Base-by-base conservation (phyloP, 2,113 vertebrate genomes). In the Cyprinodon variegatus region DNA sequence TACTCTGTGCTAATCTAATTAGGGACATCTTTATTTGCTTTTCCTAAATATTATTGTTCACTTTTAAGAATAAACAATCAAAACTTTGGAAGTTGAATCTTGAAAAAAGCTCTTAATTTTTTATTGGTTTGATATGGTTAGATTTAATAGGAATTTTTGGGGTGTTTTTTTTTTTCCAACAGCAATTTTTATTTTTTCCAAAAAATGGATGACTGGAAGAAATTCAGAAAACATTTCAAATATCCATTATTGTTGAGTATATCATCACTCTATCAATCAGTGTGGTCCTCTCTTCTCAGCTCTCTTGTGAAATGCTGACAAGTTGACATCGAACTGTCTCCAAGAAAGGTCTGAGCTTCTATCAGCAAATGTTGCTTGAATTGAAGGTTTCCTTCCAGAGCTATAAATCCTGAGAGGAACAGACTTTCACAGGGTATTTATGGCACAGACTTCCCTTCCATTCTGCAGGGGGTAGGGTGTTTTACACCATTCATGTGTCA, bases 361-460 rank as follows among this genome's bases (percentile, higher is more conserved):
- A 73, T 90, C 86, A 85, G 86, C 90, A 93, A 93, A 93, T 91
- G 91, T 82, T 82, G 86, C 88, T 90, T 89, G 84, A 81, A 71
- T 77, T 79, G 87, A 87, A 22, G 79, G 83, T 78, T 91, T 92
- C 81, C 87, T 88, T 61, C 83, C 65, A 85, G 66, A 29, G 86
- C 87, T 88, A 87, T 95, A 94, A 94, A 94, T 94, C 90, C 83
- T 84, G 78, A 77, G 81, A 85, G 86, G 87, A 90, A 92, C 90
- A 90, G 92, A 86, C 85, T 87, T 86, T 89, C 78, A 91, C 86
- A 80, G 87, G 86, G 81, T 89, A 92, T 95, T 94, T 95, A 94
- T 88, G 90, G 90, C 86, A 77, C 81, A 88, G 79, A 94, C 92
- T 93, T 94, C 94, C 94, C 91, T 89, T 94, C 89, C 81, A 83